Evolutionary conservation across 2,888 invertebrate species (phyloP), one percentile per base, ranked within the genome.

Genomic region (Drosophila barbarae): DNA sequence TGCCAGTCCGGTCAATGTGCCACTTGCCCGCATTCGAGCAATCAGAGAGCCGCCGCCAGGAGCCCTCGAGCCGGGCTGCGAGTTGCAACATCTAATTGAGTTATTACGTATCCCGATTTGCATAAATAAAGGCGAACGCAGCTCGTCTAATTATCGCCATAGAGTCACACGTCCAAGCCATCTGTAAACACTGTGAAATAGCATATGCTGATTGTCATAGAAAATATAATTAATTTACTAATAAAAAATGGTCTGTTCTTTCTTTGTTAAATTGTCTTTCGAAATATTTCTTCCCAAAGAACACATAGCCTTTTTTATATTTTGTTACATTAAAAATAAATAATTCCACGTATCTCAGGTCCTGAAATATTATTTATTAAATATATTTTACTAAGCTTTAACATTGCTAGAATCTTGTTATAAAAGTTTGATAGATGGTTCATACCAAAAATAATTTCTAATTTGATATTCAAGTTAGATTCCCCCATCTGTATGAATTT

Each of bases 1-100:
- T 47, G 46, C 12, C 18, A 9, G 69, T 36, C 72, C 85, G 82
- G 85, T 82, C 81, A 84, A 78, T 81, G 81, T 79, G 82, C 82
- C 79, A 85, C 73, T 85, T 82, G 82, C 84, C 85, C 84, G 82
- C 82, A 84, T 84, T 75, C 61, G 51, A 36, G 59, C 76, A 77
- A 80, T 80, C 83, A 74, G 74, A 71, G 49, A 52, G 72, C 61
- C 30, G 55, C 28, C 28, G 52, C 26, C 15, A 52, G 55, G 44
- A 59, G 38, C 51, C 59, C 39, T 35, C 44, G 30, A 26, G 52
- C 38, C 47, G 49, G 54, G 46, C 49, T 32, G 23, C 50, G n/a
- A 42, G 38, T 64, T 64, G 60, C 66, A 77, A 71, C 74, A 70
- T 69, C 74, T 79, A 80, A 80, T 80, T 83, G 77, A 80, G 85